These are phyloP conservation scores for Thumatha senex DNA, from an alignment of 2,888 invertebrate genomes.

Conservation along the genomic window DNA sequence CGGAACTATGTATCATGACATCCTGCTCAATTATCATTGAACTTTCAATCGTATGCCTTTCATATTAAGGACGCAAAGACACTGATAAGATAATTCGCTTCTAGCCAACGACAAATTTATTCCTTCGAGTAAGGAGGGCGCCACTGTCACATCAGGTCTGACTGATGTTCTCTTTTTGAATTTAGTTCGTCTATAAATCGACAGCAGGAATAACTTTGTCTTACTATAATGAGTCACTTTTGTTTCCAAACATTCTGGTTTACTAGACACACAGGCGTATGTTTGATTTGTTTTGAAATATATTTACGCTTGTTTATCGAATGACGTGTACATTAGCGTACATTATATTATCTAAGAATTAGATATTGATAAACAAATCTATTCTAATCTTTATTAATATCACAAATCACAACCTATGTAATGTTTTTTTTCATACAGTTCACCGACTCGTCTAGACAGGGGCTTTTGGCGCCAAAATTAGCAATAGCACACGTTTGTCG, in stretches of 20 bases:
- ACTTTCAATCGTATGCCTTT: constrained; percentile 11
- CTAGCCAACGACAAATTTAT: not conserved
- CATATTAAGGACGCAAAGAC: not conserved
- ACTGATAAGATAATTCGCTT: not conserved
- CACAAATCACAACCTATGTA: no score
- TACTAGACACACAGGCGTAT: constrained; percentile 31
- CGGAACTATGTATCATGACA: constrained; percentile 28
- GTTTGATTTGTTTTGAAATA: not conserved
- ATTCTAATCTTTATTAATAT: no score
- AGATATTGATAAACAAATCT: not conserved
- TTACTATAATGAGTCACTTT: constrained; percentile 30
- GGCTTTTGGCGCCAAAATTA: no score
- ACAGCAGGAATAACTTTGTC: not conserved
- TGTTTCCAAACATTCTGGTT: constrained; percentile 35
- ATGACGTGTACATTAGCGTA: not conserved
- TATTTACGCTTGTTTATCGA: not conserved
- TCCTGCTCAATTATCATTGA: constrained; percentile 24
- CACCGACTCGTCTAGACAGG: no score
- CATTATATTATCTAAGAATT: not conserved
- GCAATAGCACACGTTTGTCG: no score
- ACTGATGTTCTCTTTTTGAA: constrained; percentile 1
- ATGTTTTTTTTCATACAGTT: no score
- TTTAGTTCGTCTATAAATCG: not conserved
- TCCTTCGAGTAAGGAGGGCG: not conserved
- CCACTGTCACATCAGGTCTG: not conserved